These are phyloP conservation scores for Cynodonichthys magdalenae DNA, from an alignment of 2,797 vertebrate species.

Conservation along the genomic window DNA sequence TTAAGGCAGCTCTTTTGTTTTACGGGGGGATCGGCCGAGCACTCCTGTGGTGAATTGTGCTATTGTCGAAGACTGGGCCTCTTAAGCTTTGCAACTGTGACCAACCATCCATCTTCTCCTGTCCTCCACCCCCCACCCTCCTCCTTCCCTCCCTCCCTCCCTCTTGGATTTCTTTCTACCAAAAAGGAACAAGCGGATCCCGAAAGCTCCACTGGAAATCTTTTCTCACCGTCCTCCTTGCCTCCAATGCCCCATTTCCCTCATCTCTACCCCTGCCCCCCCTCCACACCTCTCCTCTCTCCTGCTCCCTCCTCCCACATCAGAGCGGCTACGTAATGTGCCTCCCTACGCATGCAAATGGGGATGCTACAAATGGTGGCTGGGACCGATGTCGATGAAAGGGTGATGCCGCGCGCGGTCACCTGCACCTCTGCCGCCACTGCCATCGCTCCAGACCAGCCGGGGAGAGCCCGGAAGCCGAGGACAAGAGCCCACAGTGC, in stretches of 20 bases:
- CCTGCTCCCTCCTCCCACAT: constrained; percentile 81
- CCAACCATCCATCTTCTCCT: constrained; percentile 56
- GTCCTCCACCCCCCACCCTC: constrained; percentile 22
- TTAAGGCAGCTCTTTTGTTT: constrained; percentile 75
- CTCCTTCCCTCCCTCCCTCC: constrained; percentile 1
- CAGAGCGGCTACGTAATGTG: constrained; percentile 85
- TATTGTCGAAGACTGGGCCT: constrained; percentile 89
- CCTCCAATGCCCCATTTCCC: constrained; percentile 80
- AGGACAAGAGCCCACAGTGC: constrained; percentile 65
- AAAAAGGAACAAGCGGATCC: constrained; percentile 60
- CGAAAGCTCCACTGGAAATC: constrained; percentile 54
- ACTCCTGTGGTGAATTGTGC: constrained; percentile 89
- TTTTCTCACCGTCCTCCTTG: constrained; percentile 66
- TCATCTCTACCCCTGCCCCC: constrained; percentile 76
- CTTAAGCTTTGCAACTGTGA: constrained; percentile 83
- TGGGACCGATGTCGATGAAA: constrained; percentile 90
- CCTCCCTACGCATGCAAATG: constrained; percentile 90
- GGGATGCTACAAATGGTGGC: constrained; percentile 90
- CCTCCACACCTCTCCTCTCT: constrained; percentile 70
- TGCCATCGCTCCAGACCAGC: constrained; percentile 75
- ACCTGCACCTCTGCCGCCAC: constrained; percentile 69
- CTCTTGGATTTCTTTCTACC: constrained; percentile 52
- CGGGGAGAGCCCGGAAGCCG: constrained; percentile 71
- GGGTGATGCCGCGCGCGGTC: constrained; percentile 95
- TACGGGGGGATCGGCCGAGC: constrained; percentile 82